phyloP scores from a whole-genome alignment of 2,113 vertebrate genomes.

The Sceloporus undulatus region DNA sequence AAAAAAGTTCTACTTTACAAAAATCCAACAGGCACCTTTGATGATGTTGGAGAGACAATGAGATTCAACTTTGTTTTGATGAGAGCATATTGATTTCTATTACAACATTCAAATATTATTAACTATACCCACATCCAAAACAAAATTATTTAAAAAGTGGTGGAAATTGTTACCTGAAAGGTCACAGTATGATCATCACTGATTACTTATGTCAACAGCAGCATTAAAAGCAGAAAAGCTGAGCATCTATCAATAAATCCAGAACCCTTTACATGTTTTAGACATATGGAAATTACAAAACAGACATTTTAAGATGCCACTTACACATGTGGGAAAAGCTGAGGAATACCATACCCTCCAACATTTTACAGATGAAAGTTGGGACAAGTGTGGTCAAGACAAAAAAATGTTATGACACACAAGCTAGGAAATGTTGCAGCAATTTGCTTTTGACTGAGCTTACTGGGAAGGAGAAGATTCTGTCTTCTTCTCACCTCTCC shows the following conservation, averaged over 20 bases:
- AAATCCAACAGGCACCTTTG: neutral
- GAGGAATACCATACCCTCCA: neutral
- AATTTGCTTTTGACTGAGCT: too few species aligned
- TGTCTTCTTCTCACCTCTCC: too few species aligned
- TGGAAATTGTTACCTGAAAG: constrained; percentile 45
- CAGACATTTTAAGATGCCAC: neutral
- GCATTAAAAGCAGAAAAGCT: neutral
- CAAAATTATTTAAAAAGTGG: constrained; percentile 45
- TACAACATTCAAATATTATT: neutral
- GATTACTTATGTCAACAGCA: neutral
- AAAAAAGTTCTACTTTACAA: neutral
- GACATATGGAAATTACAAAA: neutral
- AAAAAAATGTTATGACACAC: too few species aligned
- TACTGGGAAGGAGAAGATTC: too few species aligned
- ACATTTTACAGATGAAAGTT: too few species aligned
- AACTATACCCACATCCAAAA: constrained; percentile 6
- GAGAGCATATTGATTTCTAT: constrained; percentile 46
- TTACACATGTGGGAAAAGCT: neutral
- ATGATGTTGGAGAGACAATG: neutral
- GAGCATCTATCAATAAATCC: neutral
- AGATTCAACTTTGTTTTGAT: constrained; percentile 30
- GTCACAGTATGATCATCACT: constrained; percentile 16
- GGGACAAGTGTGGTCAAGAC: neutral
- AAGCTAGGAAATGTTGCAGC: too few species aligned
- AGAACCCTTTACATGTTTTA: neutral